Percentiles rank a stretch among this genome's conserved stretches.
Evolutionary conservation across 1,140 invertebrate genomes (phyloP).

Genomic region (Ceratosolen solmsi): DNA sequence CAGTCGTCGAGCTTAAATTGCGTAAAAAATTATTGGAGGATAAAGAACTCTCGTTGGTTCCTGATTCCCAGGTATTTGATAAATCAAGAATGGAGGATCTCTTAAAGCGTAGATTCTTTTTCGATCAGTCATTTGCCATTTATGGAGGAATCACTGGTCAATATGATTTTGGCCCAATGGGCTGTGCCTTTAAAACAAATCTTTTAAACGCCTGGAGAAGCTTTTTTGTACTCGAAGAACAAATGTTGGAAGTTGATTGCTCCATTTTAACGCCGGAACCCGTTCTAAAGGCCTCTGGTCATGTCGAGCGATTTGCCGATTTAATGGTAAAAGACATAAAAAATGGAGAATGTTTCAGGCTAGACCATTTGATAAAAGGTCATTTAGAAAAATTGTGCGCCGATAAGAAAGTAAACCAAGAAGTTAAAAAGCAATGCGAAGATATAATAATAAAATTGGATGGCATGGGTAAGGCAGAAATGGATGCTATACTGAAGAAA

Average conservation of each 20-base stretch:
- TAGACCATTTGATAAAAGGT: constrained; percentile 99
- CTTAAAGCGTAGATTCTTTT: constrained; percentile 97
- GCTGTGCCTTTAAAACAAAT: constrained; percentile 97
- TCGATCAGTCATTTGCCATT: constrained; percentile 99
- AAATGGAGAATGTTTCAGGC: constrained; percentile 95
- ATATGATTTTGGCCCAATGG: constrained; percentile 99
- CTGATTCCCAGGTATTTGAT: constrained; percentile 87
- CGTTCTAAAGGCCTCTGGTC: constrained; percentile 97
- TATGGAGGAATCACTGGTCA: constrained; percentile 95
- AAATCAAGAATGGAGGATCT: constrained; percentile 96
- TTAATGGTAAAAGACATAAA: constrained; percentile 99
- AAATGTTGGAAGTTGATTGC: constrained; percentile 99
- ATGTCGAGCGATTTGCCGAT: constrained; percentile 99
- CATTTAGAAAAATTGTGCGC: constrained; percentile 90
- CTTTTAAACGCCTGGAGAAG: constrained; percentile 94
- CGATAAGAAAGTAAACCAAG: constrained; percentile 86
- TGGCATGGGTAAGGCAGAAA: constrained; percentile 91
- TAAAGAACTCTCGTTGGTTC: constrained; percentile 89
- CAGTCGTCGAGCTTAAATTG: constrained; percentile 92
- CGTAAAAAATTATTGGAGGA: constrained; percentile 95
- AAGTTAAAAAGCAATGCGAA: constrained; percentile 83
- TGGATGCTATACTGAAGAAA: constrained; percentile 86
- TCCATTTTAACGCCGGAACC: constrained; percentile 97
- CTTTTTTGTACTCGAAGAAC: constrained; percentile 97
- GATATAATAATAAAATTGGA: constrained; percentile 90